Conservation (phyloP, 2,888 invertebrate species). For the Lepidonotus clava region DNA sequence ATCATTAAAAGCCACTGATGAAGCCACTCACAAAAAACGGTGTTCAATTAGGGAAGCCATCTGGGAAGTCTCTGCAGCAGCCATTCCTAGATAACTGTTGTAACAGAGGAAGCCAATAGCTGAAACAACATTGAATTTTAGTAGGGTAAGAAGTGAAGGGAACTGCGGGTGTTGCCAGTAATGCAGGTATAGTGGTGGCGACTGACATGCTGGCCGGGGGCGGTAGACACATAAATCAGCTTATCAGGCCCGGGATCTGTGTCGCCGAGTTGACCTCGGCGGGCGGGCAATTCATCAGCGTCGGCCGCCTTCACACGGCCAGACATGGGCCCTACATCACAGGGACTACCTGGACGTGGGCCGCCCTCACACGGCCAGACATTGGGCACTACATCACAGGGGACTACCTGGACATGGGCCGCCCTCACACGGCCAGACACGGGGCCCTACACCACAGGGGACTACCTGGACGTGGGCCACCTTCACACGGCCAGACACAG, state of each 20-base stretch:
- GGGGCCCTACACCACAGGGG: not conserved
- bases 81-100: no score
- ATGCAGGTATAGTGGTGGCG: no score
- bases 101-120: no score
- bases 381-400: not conserved
- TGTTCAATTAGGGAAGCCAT: no score
- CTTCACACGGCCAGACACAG: no score
- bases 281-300: not conserved
- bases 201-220: not conserved
- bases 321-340: not conserved
- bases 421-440: not conserved
- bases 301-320: not conserved
- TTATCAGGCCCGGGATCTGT: slow-evolving; percentile 2
- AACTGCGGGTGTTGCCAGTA: not conserved
- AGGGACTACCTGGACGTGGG: not conserved
- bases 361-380: not conserved
- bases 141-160: no score
- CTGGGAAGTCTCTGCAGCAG: no score
- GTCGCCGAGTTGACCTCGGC: slow-evolving; percentile 9
- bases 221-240: slow-evolving; percentile 6
- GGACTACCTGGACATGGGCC: not conserved
- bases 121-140: no score
- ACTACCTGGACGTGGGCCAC: no score
- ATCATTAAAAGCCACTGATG: no score
- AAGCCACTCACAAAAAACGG: no score